These are phyloP conservation scores for Magallana angulata DNA, from an alignment of 1,140 invertebrate species.

Conservation along the genomic window DNA sequence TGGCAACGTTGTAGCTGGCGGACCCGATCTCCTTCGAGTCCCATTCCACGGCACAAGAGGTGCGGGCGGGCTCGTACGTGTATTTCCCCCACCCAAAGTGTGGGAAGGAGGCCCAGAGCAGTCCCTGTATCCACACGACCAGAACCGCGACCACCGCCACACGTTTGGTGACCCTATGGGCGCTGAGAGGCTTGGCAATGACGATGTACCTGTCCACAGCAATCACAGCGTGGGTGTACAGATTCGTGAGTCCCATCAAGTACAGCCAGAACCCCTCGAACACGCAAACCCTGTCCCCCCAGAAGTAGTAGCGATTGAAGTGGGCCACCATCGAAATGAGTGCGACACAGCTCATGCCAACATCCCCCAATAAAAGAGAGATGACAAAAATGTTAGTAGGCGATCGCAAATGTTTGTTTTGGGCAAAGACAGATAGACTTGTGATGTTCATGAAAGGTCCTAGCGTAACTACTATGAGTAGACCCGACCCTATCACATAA, in stretches of 20 bases:
- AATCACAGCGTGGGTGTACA: slow-evolving; percentile 68
- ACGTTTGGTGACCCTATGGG: slow-evolving; percentile 61
- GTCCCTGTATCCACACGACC: slow-evolving; percentile 54
- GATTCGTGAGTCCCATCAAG: slow-evolving; percentile 65
- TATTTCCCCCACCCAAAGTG: slow-evolving; percentile 71
- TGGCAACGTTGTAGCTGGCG: slow-evolving; percentile 62
- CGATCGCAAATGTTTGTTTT: slow-evolving; percentile 65
- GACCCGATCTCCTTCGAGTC: slow-evolving; percentile 53
- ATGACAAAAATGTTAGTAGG: slow-evolving; percentile 72
- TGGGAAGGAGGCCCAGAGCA: slow-evolving; percentile 65
- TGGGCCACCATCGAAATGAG: slow-evolving; percentile 56
- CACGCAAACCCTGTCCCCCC: slow-evolving; percentile 60
- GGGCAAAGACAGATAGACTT: slow-evolving; percentile 61
- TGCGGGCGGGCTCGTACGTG: slow-evolving; percentile 61
- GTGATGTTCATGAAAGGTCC: slow-evolving; percentile 16
- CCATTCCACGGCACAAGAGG: slow-evolving; percentile 69
- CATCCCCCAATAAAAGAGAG: slow-evolving; percentile 61
- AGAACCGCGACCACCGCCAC: slow-evolving; percentile 53
- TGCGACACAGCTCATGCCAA: slow-evolving; percentile 58
- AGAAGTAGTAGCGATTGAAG: slow-evolving; percentile 60
- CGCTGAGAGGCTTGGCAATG: slow-evolving; percentile 67
- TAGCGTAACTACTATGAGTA: not conserved
- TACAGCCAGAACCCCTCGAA: slow-evolving; percentile 69
- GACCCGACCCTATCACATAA: not conserved
- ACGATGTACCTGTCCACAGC: slow-evolving; percentile 70